Base-by-base conservation (phyloP, 2,113 vertebrate genomes). In the Sylvia atricapilla region DNA sequence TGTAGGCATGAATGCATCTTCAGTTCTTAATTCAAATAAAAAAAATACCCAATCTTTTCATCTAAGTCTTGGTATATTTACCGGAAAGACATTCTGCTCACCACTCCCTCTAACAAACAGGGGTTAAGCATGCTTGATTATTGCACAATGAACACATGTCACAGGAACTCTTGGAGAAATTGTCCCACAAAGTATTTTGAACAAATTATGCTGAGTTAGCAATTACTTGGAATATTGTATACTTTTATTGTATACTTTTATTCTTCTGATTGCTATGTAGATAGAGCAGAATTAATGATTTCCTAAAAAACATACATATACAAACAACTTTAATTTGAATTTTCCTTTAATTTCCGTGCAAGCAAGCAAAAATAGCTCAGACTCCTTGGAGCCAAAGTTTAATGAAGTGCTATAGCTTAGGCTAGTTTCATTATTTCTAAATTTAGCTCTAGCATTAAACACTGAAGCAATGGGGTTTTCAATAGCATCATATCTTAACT, bases 381-480 rank as follows among this genome's bases (percentile, higher is more conserved):
- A 95, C 75, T 85, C 13, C 46, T 79, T 91, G 85, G 85, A 88
- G 70, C 75, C 90, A 90, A 67, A 46, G 13, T 73, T 56, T 94
- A 85, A 94, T 83, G 82, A 82, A 93, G 24, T 62, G 10, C 44
- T 87, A 59, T 31, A 79, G 49, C 49, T 82, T 93, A 73, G 28
- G 11, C 46, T 86, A 66, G 41, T 80, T 92, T 90, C 79, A 70
- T 84, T 92, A 92, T 52, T 86, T 90, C 83, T 92, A 92, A 77
- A 93, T 96, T 94, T 96, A 93, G 30, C 27, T 23, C 7, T 39
- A 15, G 35, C 63, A 81, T 84, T 91, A 89, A 94, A 94, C 39
- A 78, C 21, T 78, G 73, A 73, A 90, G 23, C 46, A 80, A 64
- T 60, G 15, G 31, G 0, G 0, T 49, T 79, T 66, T 72, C 95